Evolutionary conservation across 1,140 invertebrate genomes (phyloP).

Genomic region (Bombus impatiens): DNA sequence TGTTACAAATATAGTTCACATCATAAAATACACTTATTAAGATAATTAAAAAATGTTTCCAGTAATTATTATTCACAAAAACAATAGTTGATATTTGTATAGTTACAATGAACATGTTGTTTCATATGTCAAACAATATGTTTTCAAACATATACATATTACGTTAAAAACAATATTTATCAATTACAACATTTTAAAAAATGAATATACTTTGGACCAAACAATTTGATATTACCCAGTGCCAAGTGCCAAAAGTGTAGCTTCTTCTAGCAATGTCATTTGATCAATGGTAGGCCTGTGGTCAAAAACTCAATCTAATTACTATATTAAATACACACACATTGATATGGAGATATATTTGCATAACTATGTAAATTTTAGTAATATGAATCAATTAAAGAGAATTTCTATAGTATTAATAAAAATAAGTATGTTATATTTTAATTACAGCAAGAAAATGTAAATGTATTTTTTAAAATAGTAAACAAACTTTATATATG

Average conservation of each 20-base stretch:
- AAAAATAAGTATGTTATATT: background rate
- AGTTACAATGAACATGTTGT: too few relatives aligned
- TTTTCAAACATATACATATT: background rate
- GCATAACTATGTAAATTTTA: too few relatives aligned
- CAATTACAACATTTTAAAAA: background rate
- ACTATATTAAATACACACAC: conserved; percentile 20
- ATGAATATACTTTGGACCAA: background rate
- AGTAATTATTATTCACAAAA: background rate
- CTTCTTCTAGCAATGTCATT: conserved; percentile 80
- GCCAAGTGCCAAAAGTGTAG: conserved; percentile 80
- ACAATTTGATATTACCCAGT: conserved; percentile 76
- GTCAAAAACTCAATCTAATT: conserved; percentile 52
- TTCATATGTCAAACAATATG: background rate
- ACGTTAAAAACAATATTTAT: background rate
- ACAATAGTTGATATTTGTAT: background rate
- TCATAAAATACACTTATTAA: background rate
- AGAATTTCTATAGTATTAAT: background rate
- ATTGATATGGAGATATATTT: background rate
- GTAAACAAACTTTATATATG: background rate
- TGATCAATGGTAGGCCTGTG: conserved; percentile 77
- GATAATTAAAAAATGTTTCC: background rate
- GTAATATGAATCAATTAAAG: background rate
- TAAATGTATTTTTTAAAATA: background rate
- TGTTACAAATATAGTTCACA: background rate
- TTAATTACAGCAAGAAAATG: background rate